These are phyloP conservation scores for Nephrotoma flavescens DNA, from an alignment of 2,888 invertebrate genomes.

Conservation along the genomic window DNA sequence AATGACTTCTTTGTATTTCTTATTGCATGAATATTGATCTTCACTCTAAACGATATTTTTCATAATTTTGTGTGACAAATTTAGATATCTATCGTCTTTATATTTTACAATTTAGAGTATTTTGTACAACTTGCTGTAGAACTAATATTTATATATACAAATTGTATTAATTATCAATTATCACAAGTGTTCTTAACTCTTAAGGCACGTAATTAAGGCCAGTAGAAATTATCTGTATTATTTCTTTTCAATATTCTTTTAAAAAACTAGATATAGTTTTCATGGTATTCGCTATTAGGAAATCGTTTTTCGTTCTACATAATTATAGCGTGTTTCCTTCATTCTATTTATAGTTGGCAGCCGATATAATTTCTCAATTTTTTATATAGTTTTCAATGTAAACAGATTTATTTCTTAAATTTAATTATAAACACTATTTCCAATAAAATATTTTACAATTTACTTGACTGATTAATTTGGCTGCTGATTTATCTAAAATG, in stretches of 20 bases:
- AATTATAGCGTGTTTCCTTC: background rate
- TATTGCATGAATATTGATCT: too few species aligned
- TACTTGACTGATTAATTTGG: background rate
- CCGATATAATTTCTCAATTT: background rate
- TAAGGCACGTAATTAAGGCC: too few species aligned
- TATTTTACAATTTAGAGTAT: too few species aligned
- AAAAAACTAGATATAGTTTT: background rate
- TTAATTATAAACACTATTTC: background rate
- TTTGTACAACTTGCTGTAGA: too few species aligned
- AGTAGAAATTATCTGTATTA: background rate
- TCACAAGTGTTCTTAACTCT: too few species aligned
- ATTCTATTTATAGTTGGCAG: background rate
- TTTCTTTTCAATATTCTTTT: background rate
- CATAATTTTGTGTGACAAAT: too few species aligned
- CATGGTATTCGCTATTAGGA: background rate
- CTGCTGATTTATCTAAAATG: background rate
- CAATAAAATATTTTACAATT: background rate
- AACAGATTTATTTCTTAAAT: background rate
- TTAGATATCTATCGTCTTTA: too few species aligned
- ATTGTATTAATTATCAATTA: too few species aligned
- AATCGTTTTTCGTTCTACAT: background rate
- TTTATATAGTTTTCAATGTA: background rate
- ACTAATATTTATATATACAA: too few species aligned
- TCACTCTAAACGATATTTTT: too few species aligned
- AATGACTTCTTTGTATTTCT: too few species aligned